Percentiles rank a stretch among this genome's conserved stretches.
Evolutionary conservation across 2,888 invertebrate species (phyloP).

Genomic region (Listrodromus nycthemerus): DNA sequence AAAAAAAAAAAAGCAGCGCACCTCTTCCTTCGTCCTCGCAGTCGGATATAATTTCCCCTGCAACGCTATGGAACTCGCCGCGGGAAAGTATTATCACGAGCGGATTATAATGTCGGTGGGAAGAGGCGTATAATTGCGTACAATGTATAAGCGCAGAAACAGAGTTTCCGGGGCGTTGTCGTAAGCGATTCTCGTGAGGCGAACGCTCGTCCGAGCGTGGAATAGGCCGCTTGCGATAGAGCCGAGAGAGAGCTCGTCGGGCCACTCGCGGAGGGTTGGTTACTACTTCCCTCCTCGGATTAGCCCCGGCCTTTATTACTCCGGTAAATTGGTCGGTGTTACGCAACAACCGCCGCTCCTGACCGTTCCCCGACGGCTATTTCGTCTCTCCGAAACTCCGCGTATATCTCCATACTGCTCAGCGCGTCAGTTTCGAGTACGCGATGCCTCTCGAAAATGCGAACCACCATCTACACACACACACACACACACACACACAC

Average conservation of each 20-base stretch:
- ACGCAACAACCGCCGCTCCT: constrained; percentile 67
- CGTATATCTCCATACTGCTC: constrained; percentile 72
- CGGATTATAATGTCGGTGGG: constrained; percentile 10
- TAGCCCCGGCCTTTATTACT: constrained; percentile 64
- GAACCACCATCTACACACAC: constrained; percentile 68
- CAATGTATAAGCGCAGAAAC: constrained; percentile 2
- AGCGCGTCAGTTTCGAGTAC: constrained; percentile 59
- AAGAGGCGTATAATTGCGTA: neutral
- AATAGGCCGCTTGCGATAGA: constrained; percentile 15
- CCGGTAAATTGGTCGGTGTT: constrained; percentile 79
- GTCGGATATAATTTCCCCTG: no score
- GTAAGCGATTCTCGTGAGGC: constrained; percentile 38
- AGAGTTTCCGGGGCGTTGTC: constrained; percentile 15
- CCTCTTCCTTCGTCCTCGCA: no score
- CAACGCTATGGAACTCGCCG: neutral
- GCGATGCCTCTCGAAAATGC: constrained; percentile 45
- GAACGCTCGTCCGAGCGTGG: constrained; percentile 40
- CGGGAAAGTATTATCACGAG: neutral
- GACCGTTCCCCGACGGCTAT: constrained; percentile 42
- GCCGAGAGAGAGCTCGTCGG: neutral
- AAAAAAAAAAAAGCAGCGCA: no score
- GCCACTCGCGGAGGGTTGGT: constrained; percentile 43
- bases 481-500: constrained; percentile 59
- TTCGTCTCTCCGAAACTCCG: constrained; percentile 49
- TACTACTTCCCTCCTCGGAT: constrained; percentile 67